These are phyloP conservation scores for Euwallacea similis DNA, from an alignment of 1,140 invertebrate species.

Conservation along the genomic window DNA sequence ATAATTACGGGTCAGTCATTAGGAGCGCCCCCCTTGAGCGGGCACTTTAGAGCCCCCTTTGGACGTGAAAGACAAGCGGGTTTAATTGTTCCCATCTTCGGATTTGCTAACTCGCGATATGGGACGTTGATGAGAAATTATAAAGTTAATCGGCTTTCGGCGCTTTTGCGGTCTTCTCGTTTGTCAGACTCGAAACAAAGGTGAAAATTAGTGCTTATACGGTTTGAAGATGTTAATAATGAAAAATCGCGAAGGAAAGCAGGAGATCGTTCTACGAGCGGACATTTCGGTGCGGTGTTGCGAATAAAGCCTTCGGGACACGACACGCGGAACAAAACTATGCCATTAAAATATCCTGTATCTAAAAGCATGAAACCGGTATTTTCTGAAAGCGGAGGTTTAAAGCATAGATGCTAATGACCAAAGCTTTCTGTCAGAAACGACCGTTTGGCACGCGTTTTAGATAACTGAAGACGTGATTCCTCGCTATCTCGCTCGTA, in stretches of 20 bases:
- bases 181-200: slow-evolving; percentile 25
- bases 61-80: slow-evolving; percentile 17
- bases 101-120: background rate
- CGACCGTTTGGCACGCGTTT: slow-evolving; percentile 17
- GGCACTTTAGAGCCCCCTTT: slow-evolving; percentile 8
- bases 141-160: slow-evolving; percentile 37
- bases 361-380: background rate
- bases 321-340: too few relatives aligned
- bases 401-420: slow-evolving; percentile 7
- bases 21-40: slow-evolving; percentile 19
- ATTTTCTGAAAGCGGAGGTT: background rate
- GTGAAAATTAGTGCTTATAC: slow-evolving; percentile 8
- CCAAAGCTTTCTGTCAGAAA: slow-evolving; percentile 15
- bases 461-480: slow-evolving; percentile 14
- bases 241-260: background rate
- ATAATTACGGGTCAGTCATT: slow-evolving; percentile 27
- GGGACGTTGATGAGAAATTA: slow-evolving; percentile 37
- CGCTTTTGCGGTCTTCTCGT: slow-evolving; percentile 25
- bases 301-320: too few relatives aligned
- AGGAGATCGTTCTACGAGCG: too few relatives aligned
- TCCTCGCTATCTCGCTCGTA: background rate
- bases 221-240: background rate
- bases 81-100: slow-evolving; percentile 33
- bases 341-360: too few relatives aligned
- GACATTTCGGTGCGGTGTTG: too few relatives aligned